These are phyloP conservation scores for Pteronura brasiliensis DNA, from an alignment of 2,113 vertebrate species.

Conservation along the genomic window DNA sequence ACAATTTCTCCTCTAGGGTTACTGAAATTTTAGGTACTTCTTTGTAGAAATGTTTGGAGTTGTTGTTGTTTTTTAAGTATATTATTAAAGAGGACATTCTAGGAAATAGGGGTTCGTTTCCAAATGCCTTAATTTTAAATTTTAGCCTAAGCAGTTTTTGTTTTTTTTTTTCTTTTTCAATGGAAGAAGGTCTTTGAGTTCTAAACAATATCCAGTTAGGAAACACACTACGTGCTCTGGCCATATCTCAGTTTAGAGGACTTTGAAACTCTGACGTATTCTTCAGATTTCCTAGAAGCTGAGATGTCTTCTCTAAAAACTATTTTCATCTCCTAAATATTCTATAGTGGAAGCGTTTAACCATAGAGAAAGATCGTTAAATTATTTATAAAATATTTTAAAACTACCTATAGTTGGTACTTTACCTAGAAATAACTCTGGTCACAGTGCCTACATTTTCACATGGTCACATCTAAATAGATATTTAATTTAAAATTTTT, in stretches of 20 bases:
- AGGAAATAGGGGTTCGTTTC: conserved; percentile 11
- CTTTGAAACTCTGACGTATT: neutral
- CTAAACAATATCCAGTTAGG: neutral
- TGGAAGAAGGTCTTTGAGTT: neutral
- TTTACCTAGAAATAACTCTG: conserved; percentile 9
- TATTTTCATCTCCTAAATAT: conserved; percentile 36
- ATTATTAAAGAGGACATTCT: conserved; percentile 40
- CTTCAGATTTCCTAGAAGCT: conserved; percentile 12
- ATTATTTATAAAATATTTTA: conserved; percentile 49
- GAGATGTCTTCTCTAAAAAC: conserved; percentile 4
- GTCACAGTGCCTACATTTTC: neutral
- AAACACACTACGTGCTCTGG: conserved; percentile 27
- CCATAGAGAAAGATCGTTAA: neutral
- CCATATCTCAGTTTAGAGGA: neutral
- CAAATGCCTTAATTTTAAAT: conserved; percentile 41
- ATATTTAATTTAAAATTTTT: conserved; percentile 36
- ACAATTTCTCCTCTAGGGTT: conserved; percentile 1
- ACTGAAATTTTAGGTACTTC: neutral
- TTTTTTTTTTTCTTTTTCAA: neutral
- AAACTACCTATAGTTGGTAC: conserved; percentile 36
- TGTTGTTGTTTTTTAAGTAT: neutral
- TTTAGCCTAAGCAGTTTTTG: neutral
- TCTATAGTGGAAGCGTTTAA: conserved; percentile 43
- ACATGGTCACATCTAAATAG: neutral
- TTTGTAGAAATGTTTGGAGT: neutral